Evolutionary conservation across 2,113 vertebrate genomes (phyloP).

Genomic region (Coracopsis vasa): DNA sequence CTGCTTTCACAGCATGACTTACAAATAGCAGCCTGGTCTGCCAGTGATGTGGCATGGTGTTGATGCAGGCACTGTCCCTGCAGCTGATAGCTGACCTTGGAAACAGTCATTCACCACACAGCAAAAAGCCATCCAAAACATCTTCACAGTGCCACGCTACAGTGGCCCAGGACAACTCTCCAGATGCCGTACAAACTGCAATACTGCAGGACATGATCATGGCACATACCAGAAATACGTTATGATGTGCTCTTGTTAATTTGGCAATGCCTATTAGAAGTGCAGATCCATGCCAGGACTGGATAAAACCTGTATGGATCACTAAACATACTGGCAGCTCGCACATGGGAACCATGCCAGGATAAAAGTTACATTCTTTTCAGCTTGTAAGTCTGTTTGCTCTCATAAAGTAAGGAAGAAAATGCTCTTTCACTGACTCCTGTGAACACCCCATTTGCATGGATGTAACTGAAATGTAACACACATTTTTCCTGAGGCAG

Average conservation of each 20-base stretch:
- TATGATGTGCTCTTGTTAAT: neutral
- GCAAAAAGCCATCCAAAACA: neutral
- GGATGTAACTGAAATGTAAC: neutral
- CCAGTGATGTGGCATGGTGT: neutral
- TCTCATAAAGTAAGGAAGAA: neutral
- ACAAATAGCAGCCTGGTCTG: neutral
- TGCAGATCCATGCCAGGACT: neutral
- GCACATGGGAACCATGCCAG: neutral
- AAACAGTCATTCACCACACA: neutral
- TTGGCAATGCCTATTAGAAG: neutral
- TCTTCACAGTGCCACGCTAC: neutral
- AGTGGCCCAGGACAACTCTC: neutral
- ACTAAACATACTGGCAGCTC: neutral
- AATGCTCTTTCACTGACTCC: neutral
- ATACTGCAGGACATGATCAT: neutral
- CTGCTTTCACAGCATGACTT: neutral
- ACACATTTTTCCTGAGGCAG: neutral
- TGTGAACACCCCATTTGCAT: neutral
- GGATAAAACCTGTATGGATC: neutral
- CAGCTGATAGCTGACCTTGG: neutral
- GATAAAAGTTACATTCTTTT: neutral
- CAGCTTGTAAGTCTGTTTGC: neutral
- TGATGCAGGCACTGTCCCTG: neutral
- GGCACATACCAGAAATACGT: neutral
- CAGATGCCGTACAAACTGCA: constrained; percentile 1